These are phyloP conservation scores for Oreochromis grahami DNA, from an alignment of 2,797 vertebrate genomes.

Conservation along the genomic window DNA sequence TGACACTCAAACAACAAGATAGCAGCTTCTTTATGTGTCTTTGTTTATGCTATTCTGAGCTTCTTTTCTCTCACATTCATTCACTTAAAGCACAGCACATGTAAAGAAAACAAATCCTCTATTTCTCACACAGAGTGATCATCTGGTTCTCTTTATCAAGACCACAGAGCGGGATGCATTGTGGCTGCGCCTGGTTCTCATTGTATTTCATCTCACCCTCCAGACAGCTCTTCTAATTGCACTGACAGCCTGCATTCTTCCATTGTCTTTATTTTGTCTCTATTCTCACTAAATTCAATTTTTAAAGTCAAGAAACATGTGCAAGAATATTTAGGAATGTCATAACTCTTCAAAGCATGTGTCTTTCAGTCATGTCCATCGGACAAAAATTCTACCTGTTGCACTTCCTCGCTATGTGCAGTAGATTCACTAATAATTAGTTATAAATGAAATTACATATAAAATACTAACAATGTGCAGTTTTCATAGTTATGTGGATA, in stretches of 20 bases:
- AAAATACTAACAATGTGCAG: not conserved
- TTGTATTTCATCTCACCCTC: conserved; percentile 33
- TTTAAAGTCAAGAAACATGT: not conserved
- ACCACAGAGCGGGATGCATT: conserved; percentile 63
- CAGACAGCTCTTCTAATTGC: conserved; percentile 25
- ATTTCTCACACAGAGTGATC: not conserved
- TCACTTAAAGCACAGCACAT: not conserved
- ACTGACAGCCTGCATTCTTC: conserved; percentile 1
- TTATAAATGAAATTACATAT: not conserved
- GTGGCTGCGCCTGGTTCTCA: conserved; percentile 47
- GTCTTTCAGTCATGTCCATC: not conserved
- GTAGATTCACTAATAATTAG: not conserved
- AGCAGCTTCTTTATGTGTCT: not conserved
- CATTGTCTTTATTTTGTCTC: not conserved
- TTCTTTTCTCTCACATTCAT: not conserved
- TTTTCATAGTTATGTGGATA: not conserved
- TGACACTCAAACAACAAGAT: not conserved
- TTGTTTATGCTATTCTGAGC: not conserved
- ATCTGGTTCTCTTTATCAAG: conserved; percentile 67
- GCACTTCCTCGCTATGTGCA: not conserved
- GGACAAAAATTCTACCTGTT: not conserved
- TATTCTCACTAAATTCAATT: not conserved
- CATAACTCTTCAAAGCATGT: not conserved
- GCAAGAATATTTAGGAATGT: not conserved
- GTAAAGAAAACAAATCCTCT: not conserved